Base-by-base conservation (phyloP, 2,113 vertebrate species). In the Motacilla tschutschensis region DNA sequence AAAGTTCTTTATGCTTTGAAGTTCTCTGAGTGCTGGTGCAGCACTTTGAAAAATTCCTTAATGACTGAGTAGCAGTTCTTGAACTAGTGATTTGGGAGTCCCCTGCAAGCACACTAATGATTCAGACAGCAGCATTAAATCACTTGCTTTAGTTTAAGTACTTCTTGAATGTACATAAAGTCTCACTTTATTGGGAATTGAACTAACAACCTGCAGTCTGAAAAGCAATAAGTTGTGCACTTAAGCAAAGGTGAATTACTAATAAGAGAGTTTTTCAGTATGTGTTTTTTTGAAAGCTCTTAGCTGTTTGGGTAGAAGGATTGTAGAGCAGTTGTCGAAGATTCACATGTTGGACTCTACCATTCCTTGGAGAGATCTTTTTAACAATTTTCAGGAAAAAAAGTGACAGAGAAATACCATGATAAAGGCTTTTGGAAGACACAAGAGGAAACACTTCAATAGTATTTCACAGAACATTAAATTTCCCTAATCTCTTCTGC, bases 111-210 rank as follows among this genome's bases (percentile, higher is more conserved):
- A 89, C 54, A 28, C 74, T 94, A 92, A 91, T 70, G 90, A 92
- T 63, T 66, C 64, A 88, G 89, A 89, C 80, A 92, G 91, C 47
- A 47, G 58, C 64, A 76, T 87, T 93, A 94, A 92, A 94, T 95
- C 94, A 89, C 67, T 69, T 73, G 47, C 74, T 91, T 91, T 80
- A 86, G 83, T 94, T 84, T 85, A 94, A 95, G 57, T 91, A 80
- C 74, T 76, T 87, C 44, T 86, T 67, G 40, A 84, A 89, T 60
- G 75, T 86, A 84, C 64, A 50, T 81, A 71, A 90, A 94, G 55
- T 43, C 58, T 90, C 59, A 87, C 58, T 76, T 95, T 91, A 91
- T 5, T 62, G 77, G 65, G 76, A 91, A 84, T 70, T 95, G 79
- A 89, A 35, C 84, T 92, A 92, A 73, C 79, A 93, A 89, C 50